Base-by-base conservation (phyloP, 1,140 invertebrate genomes). In the Drosophila dunni region DNA sequence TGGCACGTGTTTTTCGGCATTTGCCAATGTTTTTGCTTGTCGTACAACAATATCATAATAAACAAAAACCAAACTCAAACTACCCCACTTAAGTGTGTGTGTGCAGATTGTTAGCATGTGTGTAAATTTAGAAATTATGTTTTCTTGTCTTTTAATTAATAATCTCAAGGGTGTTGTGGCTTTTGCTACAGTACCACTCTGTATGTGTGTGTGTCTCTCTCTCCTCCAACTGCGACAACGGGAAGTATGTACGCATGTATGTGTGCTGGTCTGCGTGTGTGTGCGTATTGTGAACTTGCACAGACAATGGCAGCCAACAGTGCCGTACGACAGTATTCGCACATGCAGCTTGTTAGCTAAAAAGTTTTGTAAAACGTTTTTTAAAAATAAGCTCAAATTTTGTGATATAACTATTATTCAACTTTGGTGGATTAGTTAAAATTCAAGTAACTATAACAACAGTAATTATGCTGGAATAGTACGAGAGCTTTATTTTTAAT, bases 81-180 rank as follows among this genome's bases (percentile, higher is more conserved):
- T 20, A 29, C 24, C 11, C 10, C 48, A 17, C n/a, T 45, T n/a
- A 17, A 45, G 42, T 67, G 42, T 57, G 45, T 61, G 29, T 63
- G 33, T 54, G 51, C 38, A 46, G 33, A 33, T 36, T 45, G 58
- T 60, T 40, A 24, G 48, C 38, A 24, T 76, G 61, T 74, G 78
- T 74, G 81, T 73, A 76, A 86, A 86, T 81, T 86, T 86, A 74
- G 76, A 88, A 88, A 88, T 82, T 86, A 82, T 88, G 83, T 82
- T 88, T 88, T 88, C 83, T 88, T 88, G 83, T 88, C 79, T 88
- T 88, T 88, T 88, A 88, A 88, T 88, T 88, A 88, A 88, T 88
- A 88, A 80, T 88, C 77, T 88, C 84, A 78, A 78, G 79, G 79
- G 77, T 78, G 75, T 76, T 72, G 71, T 48, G 65, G 61, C 68